Conservation (phyloP, 2,797 vertebrate species). For the Benthosema pterotum region DNA sequence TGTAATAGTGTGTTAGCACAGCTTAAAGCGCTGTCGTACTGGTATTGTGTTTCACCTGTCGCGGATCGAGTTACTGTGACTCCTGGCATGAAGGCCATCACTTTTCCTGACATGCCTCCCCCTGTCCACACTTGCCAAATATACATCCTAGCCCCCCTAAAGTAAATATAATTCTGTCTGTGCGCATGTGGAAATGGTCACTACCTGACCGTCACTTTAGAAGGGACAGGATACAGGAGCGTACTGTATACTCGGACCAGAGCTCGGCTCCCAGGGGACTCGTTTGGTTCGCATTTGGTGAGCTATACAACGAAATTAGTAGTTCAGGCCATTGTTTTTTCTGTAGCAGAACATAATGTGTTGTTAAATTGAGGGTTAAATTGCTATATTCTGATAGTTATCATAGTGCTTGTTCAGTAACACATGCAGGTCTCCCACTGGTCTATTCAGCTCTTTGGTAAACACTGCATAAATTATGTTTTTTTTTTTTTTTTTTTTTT, state of each 20-base stretch:
- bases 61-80: slow-evolving; percentile 54
- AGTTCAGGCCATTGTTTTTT: too few relatives aligned
- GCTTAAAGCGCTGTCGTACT: not conserved
- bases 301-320: not conserved
- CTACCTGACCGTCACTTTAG: slow-evolving; percentile 46
- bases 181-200: slow-evolving; percentile 46
- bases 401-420: too few relatives aligned
- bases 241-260: not conserved
- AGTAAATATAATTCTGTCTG: slow-evolving; percentile 73
- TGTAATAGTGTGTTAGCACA: too few relatives aligned
- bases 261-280: slow-evolving; percentile 26
- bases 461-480: too few relatives aligned
- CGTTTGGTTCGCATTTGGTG: slow-evolving; percentile 10
- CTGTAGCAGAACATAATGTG: too few relatives aligned
- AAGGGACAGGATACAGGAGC: slow-evolving; percentile 7
- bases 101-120: slow-evolving; percentile 42
- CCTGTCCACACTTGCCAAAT: slow-evolving; percentile 76
- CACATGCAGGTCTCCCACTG: too few relatives aligned
- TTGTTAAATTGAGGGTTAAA: too few relatives aligned
- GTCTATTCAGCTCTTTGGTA: too few relatives aligned
- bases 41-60: slow-evolving; percentile 61
- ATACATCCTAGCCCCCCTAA: slow-evolving; percentile 64
- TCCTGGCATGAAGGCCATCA: slow-evolving; percentile 47
- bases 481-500: too few relatives aligned
- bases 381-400: too few relatives aligned